Evolutionary conservation across 2,888 invertebrate genomes (phyloP), one percentile per base, ranked within the genome.

Genomic region (Phlogophora meticulosa): DNA sequence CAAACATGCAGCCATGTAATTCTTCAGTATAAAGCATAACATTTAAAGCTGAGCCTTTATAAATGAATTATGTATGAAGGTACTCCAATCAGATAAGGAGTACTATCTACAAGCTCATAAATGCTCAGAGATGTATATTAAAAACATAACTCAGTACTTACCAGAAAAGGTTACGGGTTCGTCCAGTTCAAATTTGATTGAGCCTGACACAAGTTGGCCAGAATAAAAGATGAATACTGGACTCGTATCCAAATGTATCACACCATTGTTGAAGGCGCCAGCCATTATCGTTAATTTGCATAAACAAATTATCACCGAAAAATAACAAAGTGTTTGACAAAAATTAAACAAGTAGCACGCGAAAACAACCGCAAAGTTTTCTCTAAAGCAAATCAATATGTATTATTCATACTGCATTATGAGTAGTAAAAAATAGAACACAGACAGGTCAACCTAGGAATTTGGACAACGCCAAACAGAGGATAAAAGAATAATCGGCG

Each of bases 181-280:
- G 1, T 82, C 83, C 24, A 92, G 71, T 57, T 85, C 80, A 77
- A 93, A 89, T 42, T 85, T 76, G 42, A 93, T 61, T 53, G 78
- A 87, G 13, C 93, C 93, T 2, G 82, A 74, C 22, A 93, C 52
- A 2, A 83, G 67, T 81, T 93, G 92, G 1, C 93, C 93, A 32
- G 93, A 81, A 78, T 93, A 93, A 81, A 88, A 93, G 2, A 90
- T 82, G 24, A 71, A 71, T 4, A 74, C 71, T 43, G 84, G 79
- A 10, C 73, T 84, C 10, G 88, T 85, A 43, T 92, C 86, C 17
- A 93, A 76, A 40, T 74, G 82, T 72, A 93, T 90, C 15, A 40
- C 55, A 36, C 88, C 91, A 63, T 85, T 87, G 38, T 63, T 76
- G 76, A 87, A 88, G 9, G 85, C 88, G 5, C 72, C 68, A 56